Evolutionary conservation across 1,140 invertebrate genomes (phyloP).

Genomic region (Araneus ventricosus): DNA sequence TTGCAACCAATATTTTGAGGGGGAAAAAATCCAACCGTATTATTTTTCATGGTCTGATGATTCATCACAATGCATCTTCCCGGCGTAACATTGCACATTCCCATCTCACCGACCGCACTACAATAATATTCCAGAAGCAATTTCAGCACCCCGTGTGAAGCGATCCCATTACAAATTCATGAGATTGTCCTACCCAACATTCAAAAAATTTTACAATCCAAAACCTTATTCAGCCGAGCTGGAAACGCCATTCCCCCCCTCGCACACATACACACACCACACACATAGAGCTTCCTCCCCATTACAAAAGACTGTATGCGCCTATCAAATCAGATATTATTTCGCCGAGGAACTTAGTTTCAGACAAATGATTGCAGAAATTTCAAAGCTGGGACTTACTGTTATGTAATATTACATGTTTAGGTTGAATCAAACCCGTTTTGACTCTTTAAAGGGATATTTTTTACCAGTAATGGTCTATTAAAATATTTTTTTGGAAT

Average conservation of each 20-base stretch:
- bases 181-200: conserved; percentile 34
- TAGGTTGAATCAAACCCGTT: no score
- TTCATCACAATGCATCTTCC: conserved; percentile 8
- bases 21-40: background rate
- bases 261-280: no score
- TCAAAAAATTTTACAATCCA: conserved; percentile 22
- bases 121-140: background rate
- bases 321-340: conserved; percentile 30
- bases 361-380: background rate
- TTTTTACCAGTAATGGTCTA: no score
- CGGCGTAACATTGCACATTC: background rate
- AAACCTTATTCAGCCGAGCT: conserved; percentile 13
- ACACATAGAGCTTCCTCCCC: background rate
- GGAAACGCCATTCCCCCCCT: background rate
- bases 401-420: no score
- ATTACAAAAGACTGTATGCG: background rate
- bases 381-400: background rate
- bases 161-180: conserved; percentile 64
- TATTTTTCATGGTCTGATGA: background rate
- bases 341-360: conserved; percentile 5
- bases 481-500: no score
- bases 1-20: no score
- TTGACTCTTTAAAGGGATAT: no score
- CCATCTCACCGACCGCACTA: background rate
- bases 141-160: background rate